A percentile compares a stretch with the other conserved stretches of the same genome.
Evolutionary conservation across 2,888 invertebrate species (phyloP).

Genomic region (Ramazzottius varieornatus): DNA sequence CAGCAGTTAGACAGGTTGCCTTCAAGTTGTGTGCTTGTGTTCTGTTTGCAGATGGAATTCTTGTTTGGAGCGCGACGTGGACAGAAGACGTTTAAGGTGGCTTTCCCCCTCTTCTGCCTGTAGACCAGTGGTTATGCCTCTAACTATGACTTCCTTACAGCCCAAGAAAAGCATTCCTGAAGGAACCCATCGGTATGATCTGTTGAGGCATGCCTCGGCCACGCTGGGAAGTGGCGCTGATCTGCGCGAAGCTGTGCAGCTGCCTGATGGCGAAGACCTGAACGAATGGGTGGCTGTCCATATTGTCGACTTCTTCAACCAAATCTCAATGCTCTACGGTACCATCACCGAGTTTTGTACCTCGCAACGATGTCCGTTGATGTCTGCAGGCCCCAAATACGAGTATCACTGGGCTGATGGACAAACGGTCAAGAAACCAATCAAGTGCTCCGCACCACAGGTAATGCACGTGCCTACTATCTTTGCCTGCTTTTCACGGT

Average conservation of each 20-base stretch:
- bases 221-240: constrained; percentile 80
- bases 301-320: constrained; percentile 98
- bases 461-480: too few species aligned
- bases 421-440: constrained; percentile 85
- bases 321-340: constrained; percentile 98
- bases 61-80: neutral
- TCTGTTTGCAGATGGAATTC: too few species aligned
- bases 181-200: constrained; percentile 90
- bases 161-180: constrained; percentile 96
- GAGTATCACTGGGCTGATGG: constrained; percentile 99
- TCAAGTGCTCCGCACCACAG: constrained; percentile 85
- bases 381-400: constrained; percentile 96
- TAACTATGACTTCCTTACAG: constrained; percentile 57
- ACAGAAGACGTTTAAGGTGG: neutral
- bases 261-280: constrained; percentile 93
- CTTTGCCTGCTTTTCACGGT: too few species aligned
- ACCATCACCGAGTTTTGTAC: constrained; percentile 99
- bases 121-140: too few species aligned
- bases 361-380: constrained; percentile 80
- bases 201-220: constrained; percentile 96
- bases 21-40: too few species aligned
- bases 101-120: too few species aligned
- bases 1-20: too few species aligned
- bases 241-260: constrained; percentile 70
- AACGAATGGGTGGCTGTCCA: constrained; percentile 99